Evolutionary conservation across 2,888 invertebrate genomes (phyloP).

Genomic region (Pseudanteris insignis): DNA sequence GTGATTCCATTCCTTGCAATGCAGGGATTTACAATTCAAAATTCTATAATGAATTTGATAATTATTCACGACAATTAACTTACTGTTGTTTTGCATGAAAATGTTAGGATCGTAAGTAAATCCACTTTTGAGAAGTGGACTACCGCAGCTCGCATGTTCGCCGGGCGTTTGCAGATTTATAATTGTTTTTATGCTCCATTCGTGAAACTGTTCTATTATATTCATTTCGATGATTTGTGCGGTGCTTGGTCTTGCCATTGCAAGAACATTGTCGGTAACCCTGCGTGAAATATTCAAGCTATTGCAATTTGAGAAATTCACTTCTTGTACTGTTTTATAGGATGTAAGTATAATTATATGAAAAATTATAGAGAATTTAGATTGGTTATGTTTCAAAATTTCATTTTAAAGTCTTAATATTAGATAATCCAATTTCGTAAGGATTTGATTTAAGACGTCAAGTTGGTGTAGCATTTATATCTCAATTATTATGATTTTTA

Average conservation of each 20-base stretch:
- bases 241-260: slow-evolving; percentile 88
- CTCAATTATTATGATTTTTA: too few relatives aligned
- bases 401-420: too few relatives aligned
- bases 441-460: too few relatives aligned
- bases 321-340: too few relatives aligned
- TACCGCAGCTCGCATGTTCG: slow-evolving; percentile 88
- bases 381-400: too few relatives aligned
- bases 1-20: not conserved
- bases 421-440: too few relatives aligned
- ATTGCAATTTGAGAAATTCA: not conserved
- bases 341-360: too few relatives aligned
- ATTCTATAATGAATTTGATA: not conserved
- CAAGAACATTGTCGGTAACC: slow-evolving; percentile 88
- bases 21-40: too few relatives aligned
- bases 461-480: too few relatives aligned
- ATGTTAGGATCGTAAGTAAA: slow-evolving; percentile 86
- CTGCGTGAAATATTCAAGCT: slow-evolving; percentile 66
- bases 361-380: too few relatives aligned
- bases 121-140: slow-evolving; percentile 77
- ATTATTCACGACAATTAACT: slow-evolving; percentile 4
- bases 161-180: slow-evolving; percentile 86
- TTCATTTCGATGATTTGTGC: slow-evolving; percentile 78
- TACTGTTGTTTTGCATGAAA: slow-evolving; percentile 80
- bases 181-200: slow-evolving; percentile 82
- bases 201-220: slow-evolving; percentile 82